Evolutionary conservation across 92 coral and sea anemone genomes (phyloP).

Genomic region (Micromussa lordhowensis): DNA sequence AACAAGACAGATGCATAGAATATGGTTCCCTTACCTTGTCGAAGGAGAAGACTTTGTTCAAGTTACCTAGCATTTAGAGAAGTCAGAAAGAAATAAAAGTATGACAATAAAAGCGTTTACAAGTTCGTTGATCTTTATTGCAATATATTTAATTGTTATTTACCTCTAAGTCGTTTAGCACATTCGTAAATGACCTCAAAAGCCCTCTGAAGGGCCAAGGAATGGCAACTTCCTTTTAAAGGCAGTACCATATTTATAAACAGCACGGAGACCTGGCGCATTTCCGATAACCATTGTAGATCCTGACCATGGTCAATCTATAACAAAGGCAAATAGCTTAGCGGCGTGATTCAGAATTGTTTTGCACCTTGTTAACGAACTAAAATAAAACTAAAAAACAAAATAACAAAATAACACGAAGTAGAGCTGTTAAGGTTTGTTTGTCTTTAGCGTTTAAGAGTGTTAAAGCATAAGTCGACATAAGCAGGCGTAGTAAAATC

Average conservation of each 20-base stretch:
- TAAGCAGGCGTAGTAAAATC: too few species aligned
- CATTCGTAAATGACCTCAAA: conserved; percentile 90
- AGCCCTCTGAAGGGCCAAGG: conserved; percentile 92
- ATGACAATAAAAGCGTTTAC: background rate
- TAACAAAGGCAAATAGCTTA: background rate
- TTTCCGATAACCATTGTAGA: conserved; percentile 92
- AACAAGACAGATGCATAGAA: too few species aligned
- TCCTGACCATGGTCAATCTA: conserved; percentile 98
- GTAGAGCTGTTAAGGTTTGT: too few species aligned
- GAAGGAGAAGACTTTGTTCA: conserved; percentile 96
- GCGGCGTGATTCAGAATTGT: background rate
- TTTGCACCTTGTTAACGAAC: background rate
- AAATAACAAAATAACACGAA: too few species aligned
- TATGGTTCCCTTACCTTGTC: conserved; percentile 77
- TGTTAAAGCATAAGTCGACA: too few species aligned
- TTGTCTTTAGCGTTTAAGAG: too few species aligned
- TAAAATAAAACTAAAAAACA: too few species aligned
- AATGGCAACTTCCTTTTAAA: conserved; percentile 69
- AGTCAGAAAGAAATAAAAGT: too few species aligned
- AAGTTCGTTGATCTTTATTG: background rate
- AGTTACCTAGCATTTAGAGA: conserved; percentile 67
- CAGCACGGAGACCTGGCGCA: conserved; percentile 97
- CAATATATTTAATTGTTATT: background rate
- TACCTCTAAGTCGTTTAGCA: conserved; percentile 85
- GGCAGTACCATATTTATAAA: conserved; percentile 97